Percentiles rank a stretch among this genome's conserved stretches.
These are phyloP conservation scores for Aleiodes sp. DNA, from an alignment of 1,140 invertebrate species.

Conservation along the genomic window DNA sequence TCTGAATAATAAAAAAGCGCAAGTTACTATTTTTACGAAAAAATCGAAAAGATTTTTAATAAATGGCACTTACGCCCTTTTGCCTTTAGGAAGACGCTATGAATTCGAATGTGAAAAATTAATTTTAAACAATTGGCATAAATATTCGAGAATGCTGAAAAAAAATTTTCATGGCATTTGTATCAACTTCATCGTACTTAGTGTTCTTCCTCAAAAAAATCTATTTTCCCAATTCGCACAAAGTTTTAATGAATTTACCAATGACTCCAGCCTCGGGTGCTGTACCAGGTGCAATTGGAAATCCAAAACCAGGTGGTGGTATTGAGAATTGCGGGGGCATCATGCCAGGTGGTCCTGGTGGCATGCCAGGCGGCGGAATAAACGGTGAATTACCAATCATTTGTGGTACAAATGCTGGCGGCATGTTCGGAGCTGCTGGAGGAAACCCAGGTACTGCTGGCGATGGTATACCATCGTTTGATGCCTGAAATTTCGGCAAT, in stretches of 20 bases:
- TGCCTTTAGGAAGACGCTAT: too few species aligned
- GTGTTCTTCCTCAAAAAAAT: too few species aligned
- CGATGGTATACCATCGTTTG: constrained; percentile 67
- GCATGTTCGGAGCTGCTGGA: constrained; percentile 52
- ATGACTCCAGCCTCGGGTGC: constrained; percentile 63
- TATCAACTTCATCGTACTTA: too few species aligned
- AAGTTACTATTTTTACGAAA: too few species aligned
- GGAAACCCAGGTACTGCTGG: constrained; percentile 68
- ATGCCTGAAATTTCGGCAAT: constrained; percentile 47
- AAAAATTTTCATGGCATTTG: too few species aligned
- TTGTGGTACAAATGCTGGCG: constrained; percentile 59
- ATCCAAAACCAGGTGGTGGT: constrained; percentile 79
- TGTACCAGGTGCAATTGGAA: constrained; percentile 63
- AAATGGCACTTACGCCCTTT: too few species aligned
- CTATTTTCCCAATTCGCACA: not conserved
- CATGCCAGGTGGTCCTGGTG: constrained; percentile 70
- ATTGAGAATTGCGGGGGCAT: constrained; percentile 78
- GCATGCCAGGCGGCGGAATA: constrained; percentile 62
- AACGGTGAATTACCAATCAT: constrained; percentile 61
- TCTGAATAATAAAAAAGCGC: too few species aligned
- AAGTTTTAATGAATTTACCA: constrained; percentile 53
- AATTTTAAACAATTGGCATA: too few species aligned
- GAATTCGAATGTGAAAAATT: too few species aligned
- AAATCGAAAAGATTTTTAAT: too few species aligned
- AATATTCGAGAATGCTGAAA: too few species aligned